These are phyloP conservation scores for Alouatta caraya DNA, from an alignment of 2,797 vertebrate species.

Conservation along the genomic window DNA sequence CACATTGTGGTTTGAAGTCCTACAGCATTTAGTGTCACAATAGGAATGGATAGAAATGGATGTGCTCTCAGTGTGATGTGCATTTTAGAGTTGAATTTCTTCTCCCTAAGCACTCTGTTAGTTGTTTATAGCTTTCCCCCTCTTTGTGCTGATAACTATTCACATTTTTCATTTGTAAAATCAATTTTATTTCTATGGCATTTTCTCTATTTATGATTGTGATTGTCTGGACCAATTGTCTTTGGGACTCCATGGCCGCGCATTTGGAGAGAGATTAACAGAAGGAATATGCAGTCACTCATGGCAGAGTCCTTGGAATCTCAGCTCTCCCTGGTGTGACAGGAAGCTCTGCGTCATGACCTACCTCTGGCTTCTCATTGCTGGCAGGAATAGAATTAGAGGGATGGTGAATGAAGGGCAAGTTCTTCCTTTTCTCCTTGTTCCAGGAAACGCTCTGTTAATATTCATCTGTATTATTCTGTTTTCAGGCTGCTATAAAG, in stretches of 20 bases:
- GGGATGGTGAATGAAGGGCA: background rate
- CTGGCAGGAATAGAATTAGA: background rate
- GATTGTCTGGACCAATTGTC: background rate
- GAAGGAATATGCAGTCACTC: background rate
- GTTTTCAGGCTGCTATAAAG: background rate
- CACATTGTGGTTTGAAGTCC: rapidly evolving
- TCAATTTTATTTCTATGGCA: background rate
- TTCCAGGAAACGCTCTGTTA: background rate
- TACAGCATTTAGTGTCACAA: rapidly evolving
- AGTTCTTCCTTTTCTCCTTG: rapidly evolving
- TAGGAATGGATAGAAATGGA: background rate
- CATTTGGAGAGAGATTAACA: background rate
- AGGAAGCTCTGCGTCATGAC: background rate
- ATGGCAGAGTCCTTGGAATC: background rate
- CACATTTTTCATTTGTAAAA: background rate
- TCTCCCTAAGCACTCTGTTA: background rate
- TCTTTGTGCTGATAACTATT: background rate
- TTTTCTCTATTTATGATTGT: background rate
- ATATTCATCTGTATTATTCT: background rate
- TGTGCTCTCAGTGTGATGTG: background rate
- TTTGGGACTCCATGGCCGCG: background rate
- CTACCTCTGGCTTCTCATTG: background rate
- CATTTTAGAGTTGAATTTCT: background rate
- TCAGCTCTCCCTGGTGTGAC: background rate
- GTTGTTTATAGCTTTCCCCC: background rate